Conservation (phyloP, 1,140 invertebrate species). For the Drosophila gunungcola region DNA sequence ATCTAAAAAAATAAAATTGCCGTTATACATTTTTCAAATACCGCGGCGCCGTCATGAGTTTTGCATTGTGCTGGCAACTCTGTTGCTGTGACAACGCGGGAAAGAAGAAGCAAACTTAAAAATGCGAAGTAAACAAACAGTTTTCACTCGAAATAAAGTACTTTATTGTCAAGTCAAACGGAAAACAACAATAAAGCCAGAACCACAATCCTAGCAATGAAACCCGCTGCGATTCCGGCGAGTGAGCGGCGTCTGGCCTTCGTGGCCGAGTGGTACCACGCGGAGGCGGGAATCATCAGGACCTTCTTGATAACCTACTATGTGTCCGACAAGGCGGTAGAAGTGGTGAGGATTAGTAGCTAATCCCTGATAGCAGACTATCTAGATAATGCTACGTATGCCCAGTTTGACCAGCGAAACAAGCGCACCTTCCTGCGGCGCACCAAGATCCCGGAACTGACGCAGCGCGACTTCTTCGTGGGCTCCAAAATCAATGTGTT, state of each 20-base stretch:
- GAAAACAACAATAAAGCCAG: not conserved
- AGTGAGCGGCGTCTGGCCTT: conserved; percentile 85
- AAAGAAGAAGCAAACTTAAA: conserved; percentile 57
- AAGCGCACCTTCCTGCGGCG: conserved; percentile 91
- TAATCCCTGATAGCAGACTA: not conserved
- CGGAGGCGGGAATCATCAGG: conserved; percentile 89
- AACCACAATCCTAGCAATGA: conserved; percentile 21
- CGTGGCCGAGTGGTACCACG: conserved; percentile 93
- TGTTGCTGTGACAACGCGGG: conserved; percentile 62
- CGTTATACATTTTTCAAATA: not conserved
- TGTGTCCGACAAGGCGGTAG: conserved; percentile 90
- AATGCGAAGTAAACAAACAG: conserved; percentile 19
- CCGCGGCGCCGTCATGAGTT: not conserved
- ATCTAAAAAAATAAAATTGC: too few species aligned
- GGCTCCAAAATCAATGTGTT: conserved; percentile 91
- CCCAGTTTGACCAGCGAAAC: conserved; percentile 91
- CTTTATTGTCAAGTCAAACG: conserved; percentile 10
- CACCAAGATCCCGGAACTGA: conserved; percentile 89
- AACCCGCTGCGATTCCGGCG: conserved; percentile 8
- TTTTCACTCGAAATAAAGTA: conserved; percentile 22
- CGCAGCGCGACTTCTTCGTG: conserved; percentile 90
- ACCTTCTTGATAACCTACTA: conserved; percentile 92
- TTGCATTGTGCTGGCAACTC: conserved; percentile 17
- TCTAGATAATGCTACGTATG: not conserved
- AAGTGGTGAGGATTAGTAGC: conserved; percentile 87